Evolutionary conservation across 1,140 invertebrate genomes (phyloP).

Genomic region (Trachymyrmex cornetzi): DNA sequence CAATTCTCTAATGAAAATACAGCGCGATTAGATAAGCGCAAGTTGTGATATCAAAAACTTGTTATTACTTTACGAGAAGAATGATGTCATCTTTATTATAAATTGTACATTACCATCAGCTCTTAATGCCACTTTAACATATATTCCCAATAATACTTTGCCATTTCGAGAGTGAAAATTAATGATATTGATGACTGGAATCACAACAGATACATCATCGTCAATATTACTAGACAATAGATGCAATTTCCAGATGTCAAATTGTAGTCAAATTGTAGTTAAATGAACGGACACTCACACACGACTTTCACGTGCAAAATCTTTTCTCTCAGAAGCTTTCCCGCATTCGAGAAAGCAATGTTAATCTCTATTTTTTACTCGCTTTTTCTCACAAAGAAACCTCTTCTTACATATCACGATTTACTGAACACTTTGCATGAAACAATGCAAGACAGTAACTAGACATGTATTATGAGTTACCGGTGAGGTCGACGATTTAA

Average conservation of each 20-base stretch:
- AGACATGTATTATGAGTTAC: background rate
- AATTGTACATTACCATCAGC: background rate
- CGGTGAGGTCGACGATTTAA: background rate
- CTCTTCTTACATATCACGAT: background rate
- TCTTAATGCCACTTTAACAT: background rate
- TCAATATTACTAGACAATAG: background rate
- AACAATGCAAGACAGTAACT: background rate
- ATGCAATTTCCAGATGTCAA: background rate
- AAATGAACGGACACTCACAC: background rate
- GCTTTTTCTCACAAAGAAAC: background rate
- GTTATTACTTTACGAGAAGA: no score
- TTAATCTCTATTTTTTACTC: slow-evolving; percentile 16
- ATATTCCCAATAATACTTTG: background rate
- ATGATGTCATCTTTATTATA: no score
- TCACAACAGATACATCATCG: background rate
- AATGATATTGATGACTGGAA: background rate
- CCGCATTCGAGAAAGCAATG: background rate
- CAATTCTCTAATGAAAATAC: no score
- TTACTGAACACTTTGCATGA: background rate
- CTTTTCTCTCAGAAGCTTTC: background rate
- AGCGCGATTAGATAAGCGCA: no score
- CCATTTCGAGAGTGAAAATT: slow-evolving; percentile 3
- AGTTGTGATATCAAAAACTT: no score
- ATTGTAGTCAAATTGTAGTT: background rate
- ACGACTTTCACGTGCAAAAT: background rate